Conservation (phyloP, 2,113 vertebrate species). For the Dipodomys ordii region DNA sequence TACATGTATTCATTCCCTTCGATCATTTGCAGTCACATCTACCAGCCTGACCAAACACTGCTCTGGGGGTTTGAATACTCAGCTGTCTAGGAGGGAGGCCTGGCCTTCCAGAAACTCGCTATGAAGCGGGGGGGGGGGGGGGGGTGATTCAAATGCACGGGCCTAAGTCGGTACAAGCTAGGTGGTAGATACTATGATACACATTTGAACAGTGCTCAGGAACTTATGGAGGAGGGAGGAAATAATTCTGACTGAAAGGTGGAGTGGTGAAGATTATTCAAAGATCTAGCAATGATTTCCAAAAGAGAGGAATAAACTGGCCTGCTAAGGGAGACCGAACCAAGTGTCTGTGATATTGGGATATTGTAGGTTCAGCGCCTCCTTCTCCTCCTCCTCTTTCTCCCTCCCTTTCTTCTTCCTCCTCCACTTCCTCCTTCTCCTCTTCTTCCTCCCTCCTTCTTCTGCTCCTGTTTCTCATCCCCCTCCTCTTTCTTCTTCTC, state of each 20-base stretch:
- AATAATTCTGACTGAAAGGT: background rate
- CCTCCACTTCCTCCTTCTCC: too few relatives aligned
- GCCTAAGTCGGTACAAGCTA: background rate
- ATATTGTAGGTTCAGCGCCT: too few relatives aligned
- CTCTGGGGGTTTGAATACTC: background rate
- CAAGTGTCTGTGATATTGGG: background rate
- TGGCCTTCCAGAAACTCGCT: background rate
- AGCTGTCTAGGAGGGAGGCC: background rate
- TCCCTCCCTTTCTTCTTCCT: too few relatives aligned
- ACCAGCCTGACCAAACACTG: background rate
- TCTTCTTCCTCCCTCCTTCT: too few relatives aligned
- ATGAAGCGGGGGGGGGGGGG: background rate
- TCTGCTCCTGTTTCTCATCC: too few relatives aligned
- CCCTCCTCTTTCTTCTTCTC: too few relatives aligned
- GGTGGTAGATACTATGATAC: background rate
- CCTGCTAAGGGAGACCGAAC: background rate
- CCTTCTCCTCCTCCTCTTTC: too few relatives aligned
- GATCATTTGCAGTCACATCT: background rate
- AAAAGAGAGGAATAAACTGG: background rate
- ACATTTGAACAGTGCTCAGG: background rate
- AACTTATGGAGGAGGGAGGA: background rate
- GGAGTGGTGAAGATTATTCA: background rate
- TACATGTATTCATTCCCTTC: background rate
- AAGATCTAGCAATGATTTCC: slow-evolving; percentile 12
- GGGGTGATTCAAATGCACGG: background rate